These are phyloP conservation scores for Gadus macrocephalus DNA, from an alignment of 2,113 vertebrate species.

Conservation along the genomic window DNA sequence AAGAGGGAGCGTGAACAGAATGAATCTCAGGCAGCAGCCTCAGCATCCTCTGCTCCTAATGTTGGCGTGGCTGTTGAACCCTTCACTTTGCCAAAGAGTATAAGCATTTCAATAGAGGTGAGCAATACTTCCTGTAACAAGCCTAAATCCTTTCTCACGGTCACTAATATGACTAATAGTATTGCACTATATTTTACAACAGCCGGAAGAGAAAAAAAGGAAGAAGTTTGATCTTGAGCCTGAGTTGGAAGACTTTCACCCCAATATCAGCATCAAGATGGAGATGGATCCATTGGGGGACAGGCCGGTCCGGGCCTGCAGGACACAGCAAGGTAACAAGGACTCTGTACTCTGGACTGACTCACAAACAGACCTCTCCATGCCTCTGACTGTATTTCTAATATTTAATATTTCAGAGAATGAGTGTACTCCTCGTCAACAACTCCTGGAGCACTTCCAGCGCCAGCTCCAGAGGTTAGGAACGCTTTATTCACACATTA, in stretches of 20 bases:
- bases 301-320: constrained; percentile 85
- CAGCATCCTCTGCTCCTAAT: constrained; percentile 14
- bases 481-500: neutral
- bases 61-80: constrained; percentile 67
- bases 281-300: constrained; percentile 86
- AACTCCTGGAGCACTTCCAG: constrained; percentile 91
- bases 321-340: constrained; percentile 85
- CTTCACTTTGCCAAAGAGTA: constrained; percentile 64
- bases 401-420: constrained; percentile 68
- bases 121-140: neutral
- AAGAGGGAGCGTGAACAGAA: constrained; percentile 91
- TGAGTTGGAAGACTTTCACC: constrained; percentile 85
- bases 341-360: neutral
- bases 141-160: neutral
- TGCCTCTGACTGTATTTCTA: neutral
- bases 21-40: constrained; percentile 74
- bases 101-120: constrained; percentile 64
- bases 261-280: constrained; percentile 77
- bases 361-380: neutral
- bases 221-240: constrained; percentile 85
- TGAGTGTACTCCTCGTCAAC: constrained; percentile 91
- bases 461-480: constrained; percentile 91
- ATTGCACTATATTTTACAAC: constrained; percentile 15
- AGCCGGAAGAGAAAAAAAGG: constrained; percentile 87
- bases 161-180: neutral